Percentiles rank a stretch among this genome's conserved stretches.
These are phyloP conservation scores for Temnothorax rugatulus DNA, from an alignment of 2,888 invertebrate species.

Conservation along the genomic window DNA sequence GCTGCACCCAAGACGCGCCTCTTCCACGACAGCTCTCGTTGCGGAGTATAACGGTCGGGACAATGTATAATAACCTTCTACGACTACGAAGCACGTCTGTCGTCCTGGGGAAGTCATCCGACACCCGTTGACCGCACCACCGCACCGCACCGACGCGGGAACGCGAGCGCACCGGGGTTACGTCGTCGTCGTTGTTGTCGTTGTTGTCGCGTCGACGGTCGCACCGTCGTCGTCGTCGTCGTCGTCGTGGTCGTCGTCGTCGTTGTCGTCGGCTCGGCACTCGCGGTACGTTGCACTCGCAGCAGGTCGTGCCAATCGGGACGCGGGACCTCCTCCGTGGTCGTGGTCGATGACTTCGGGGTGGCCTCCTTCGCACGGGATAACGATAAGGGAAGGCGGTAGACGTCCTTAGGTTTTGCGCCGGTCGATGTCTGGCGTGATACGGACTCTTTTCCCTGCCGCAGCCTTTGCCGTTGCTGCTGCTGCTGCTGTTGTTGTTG, in stretches of 20 bases:
- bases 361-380: conserved; percentile 56
- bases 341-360: conserved; percentile 55
- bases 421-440: conserved; percentile 3
- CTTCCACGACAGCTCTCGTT: conserved; percentile 57
- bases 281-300: conserved; percentile 52
- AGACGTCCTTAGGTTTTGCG: conserved; percentile 3
- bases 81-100: conserved; percentile 80
- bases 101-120: conserved; percentile 84
- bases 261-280: conserved; percentile 33
- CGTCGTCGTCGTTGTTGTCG: conserved; percentile 23
- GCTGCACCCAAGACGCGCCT: conserved; percentile 56
- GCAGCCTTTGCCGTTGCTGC: conserved; percentile 9
- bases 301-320: conserved; percentile 45
- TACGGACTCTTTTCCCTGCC: background rate
- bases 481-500: background rate
- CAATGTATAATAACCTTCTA: conserved; percentile 75
- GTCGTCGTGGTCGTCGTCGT: conserved; percentile 13
- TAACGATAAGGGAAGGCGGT: conserved; percentile 7
- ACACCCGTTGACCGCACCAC: conserved; percentile 80
- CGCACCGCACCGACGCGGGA: conserved; percentile 62
- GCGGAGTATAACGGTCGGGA: conserved; percentile 71
- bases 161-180: conserved; percentile 47
- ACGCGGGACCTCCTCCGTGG: conserved; percentile 35
- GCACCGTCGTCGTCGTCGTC: conserved; percentile 30
- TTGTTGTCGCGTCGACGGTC: conserved; percentile 15